These are phyloP conservation scores for Lymantria monacha DNA, from an alignment of 2,888 invertebrate species.

Conservation along the genomic window DNA sequence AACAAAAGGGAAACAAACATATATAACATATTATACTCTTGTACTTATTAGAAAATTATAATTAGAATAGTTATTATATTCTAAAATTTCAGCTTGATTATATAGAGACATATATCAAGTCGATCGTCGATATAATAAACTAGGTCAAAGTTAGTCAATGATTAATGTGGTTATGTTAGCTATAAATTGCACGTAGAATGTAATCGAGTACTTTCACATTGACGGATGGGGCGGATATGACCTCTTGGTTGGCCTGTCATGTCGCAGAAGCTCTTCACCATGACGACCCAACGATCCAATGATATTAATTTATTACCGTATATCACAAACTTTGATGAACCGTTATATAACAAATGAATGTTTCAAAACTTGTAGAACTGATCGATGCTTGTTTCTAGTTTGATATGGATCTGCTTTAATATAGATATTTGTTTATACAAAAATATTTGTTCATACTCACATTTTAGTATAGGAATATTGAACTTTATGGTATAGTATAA, in stretches of 20 bases:
- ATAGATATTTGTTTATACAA: too few species aligned
- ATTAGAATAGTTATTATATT: too few species aligned
- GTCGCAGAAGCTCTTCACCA: conserved; percentile 33
- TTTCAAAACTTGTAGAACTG: neutral
- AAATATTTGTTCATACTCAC: too few species aligned
- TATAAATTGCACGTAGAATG: conserved; percentile 40
- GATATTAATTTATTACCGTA: conserved; percentile 33
- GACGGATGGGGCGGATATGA: conserved; percentile 45
- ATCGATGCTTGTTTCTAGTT: conserved; percentile 4
- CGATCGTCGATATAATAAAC: conserved; percentile 10
- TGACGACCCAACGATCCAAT: conserved; percentile 6
- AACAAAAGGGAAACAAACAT: too few species aligned
- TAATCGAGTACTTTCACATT: conserved; percentile 46
- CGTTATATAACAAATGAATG: conserved; percentile 21
- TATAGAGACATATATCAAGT: too few species aligned
- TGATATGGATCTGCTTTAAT: conserved; percentile 14
- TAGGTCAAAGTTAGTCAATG: conserved; percentile 37
- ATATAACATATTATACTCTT: too few species aligned
- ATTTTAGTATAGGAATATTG: too few species aligned
- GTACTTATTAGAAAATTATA: too few species aligned
- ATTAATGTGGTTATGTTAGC: conserved; percentile 40
- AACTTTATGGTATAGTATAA: too few species aligned
- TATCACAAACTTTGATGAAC: conserved; percentile 28
- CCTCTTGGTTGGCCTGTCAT: conserved; percentile 39
- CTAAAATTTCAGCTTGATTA: too few species aligned